phyloP scores from a whole-genome alignment of 2,888 invertebrate genomes.

The Criorhina ranunculi region DNA sequence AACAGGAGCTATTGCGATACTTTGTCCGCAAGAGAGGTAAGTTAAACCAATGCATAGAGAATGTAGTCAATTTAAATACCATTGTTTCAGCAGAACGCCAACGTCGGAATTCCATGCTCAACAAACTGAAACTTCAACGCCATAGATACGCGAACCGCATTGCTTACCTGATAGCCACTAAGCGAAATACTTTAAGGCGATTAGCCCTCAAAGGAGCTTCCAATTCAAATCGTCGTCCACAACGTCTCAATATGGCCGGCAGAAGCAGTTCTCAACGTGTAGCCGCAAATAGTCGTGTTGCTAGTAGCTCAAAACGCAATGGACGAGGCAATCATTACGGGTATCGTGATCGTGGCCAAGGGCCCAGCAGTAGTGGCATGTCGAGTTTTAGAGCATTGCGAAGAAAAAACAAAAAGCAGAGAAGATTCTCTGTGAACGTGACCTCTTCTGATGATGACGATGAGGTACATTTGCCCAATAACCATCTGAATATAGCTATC shows the following conservation, averaged over 20 bases:
- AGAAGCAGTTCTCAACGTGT: slow-evolving; percentile 53
- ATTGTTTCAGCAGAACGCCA: slow-evolving; percentile 83
- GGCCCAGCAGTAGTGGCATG: slow-evolving; percentile 65
- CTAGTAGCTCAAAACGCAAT: slow-evolving; percentile 62
- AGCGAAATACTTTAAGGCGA: slow-evolving; percentile 88
- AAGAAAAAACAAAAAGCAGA: slow-evolving; percentile 77
- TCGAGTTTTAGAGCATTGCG: slow-evolving; percentile 70
- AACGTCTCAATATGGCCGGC: slow-evolving; percentile 61
- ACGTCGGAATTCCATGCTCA: slow-evolving; percentile 84
- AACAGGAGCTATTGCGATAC: slow-evolving; percentile 72
- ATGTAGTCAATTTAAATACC: background rate
- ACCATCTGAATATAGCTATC: slow-evolving; percentile 85
- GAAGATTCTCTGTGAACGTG: slow-evolving; percentile 41
- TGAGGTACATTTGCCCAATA: slow-evolving; percentile 44
- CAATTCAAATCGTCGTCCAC: slow-evolving; percentile 79
- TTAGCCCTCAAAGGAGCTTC: slow-evolving; percentile 86
- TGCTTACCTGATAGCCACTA: slow-evolving; percentile 90
- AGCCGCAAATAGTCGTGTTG: slow-evolving; percentile 44
- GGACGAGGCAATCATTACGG: slow-evolving; percentile 58
- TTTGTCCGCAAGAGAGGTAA: slow-evolving; percentile 70
- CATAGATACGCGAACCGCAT: slow-evolving; percentile 88
- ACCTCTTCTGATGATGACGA: slow-evolving; percentile 69
- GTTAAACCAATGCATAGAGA: background rate
- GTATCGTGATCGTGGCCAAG: slow-evolving; percentile 65
- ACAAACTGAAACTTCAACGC: slow-evolving; percentile 82